Evolutionary conservation across 30 jellyfish, hydroid and myxozoan species (phyloP), one percentile per base, ranked within the genome.

Genomic region (Nemopilema nomurai): DNA sequence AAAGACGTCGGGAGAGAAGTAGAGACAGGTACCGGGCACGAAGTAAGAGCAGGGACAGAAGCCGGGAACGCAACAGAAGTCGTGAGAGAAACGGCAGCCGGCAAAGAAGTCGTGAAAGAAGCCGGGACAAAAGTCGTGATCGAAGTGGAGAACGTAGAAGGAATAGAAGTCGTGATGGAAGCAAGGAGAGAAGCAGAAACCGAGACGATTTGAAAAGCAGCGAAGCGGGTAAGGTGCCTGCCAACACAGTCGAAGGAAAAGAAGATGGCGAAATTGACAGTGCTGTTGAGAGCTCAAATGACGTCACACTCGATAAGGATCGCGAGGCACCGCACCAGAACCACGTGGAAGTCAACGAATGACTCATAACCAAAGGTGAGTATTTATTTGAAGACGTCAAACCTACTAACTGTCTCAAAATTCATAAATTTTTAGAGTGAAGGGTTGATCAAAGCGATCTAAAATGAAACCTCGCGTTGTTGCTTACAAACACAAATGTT

Each of bases 81-180:
- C 53, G 79, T 19, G 89, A 74, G 30, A 90, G 96, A 67, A 83
- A 78, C 19, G 63, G 88, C 8, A 83, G 94, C 52, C 73, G 96
- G 30, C 80, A 79, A 29, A 67, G 82, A 50, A 80, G 90, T 50
- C 32, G 82, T 23, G 82, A 80, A 8, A 80, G 82, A 68, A 67
- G 64, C 67, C 32, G 90, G 31, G 90, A 79, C 33, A 26, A 86
- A 32, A 76, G 74, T 51, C 79, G 90, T 1, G 77, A 79, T 53
- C 78, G 91, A 71, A 57, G 71, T 71, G n/a, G 88, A 63, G 62
- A 77, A n/a, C 67, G 88, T 18, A 68, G 71, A 13, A 33, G 69
- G 19, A 87, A 81, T 1, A 77, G 97, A 22, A 79, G 94, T 79
- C 67, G 96, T 62, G 81, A 74, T 65, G 63, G 91, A 22, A 87